Evolutionary conservation across 2,888 invertebrate species (phyloP).

Genomic region (Leptinotarsa rubiginosa): DNA sequence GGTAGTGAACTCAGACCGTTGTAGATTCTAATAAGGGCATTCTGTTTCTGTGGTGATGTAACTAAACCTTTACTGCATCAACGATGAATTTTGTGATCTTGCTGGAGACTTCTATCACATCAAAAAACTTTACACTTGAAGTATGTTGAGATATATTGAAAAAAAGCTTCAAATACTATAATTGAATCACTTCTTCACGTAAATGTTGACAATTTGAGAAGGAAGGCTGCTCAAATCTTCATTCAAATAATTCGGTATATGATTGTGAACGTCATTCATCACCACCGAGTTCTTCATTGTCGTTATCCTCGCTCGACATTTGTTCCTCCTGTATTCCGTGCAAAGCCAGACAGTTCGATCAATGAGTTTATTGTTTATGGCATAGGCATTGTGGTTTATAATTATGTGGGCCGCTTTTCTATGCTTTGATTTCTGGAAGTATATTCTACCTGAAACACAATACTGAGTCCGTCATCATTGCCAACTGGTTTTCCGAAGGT

Average conservation of each 20-base stretch:
- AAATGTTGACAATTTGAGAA: slow-evolving; percentile 39
- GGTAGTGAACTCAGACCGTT: no score
- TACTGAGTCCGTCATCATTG: not conserved
- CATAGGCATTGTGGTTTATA: slow-evolving; percentile 47
- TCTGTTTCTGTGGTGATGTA: no score
- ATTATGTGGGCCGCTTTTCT: slow-evolving; percentile 50
- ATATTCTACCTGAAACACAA: slow-evolving; percentile 45
- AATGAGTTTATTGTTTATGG: slow-evolving; percentile 45
- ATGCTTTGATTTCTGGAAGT: slow-evolving; percentile 46
- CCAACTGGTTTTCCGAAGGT: not conserved
- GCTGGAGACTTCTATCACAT: no score
- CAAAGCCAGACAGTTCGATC: slow-evolving; percentile 53
- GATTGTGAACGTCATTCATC: slow-evolving; percentile 46
- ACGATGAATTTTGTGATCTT: no score
- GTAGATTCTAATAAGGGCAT: no score
- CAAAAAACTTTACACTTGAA: not conserved
- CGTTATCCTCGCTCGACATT: slow-evolving; percentile 49
- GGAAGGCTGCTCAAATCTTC: slow-evolving; percentile 41
- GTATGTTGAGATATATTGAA: not conserved
- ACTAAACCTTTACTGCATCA: no score
- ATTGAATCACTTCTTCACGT: slow-evolving; percentile 26
- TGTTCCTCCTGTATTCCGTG: slow-evolving; percentile 48
- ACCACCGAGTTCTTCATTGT: slow-evolving; percentile 46
- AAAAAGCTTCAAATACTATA: not conserved
- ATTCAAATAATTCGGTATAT: slow-evolving; percentile 43